Percentiles rank a stretch among this genome's conserved stretches.
phyloP scores from a whole-genome alignment of 1,140 invertebrate genomes.

The Papilio aristodemus region DNA sequence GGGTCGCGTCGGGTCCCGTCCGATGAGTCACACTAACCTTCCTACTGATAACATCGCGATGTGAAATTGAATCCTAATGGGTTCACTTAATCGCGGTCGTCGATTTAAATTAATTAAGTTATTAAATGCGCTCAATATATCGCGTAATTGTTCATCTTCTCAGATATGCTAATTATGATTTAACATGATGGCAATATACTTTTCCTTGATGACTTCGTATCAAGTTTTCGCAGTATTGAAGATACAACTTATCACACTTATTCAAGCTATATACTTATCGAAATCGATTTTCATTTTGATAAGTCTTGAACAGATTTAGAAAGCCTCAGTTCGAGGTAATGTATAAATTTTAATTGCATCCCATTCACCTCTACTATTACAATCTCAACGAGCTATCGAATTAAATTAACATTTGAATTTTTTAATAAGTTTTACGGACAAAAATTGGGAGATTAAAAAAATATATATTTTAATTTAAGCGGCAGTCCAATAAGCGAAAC shows the following conservation, averaged over 20 bases:
- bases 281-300: no score
- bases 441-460: no score
- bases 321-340: no score
- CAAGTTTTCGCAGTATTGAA: not conserved
- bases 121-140: not conserved
- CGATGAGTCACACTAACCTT: not conserved
- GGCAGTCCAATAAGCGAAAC: no score
- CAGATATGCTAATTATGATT: slow-evolving; percentile 7
- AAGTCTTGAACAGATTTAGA: no score
- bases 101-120: slow-evolving; percentile 11
- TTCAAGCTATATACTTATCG: not conserved
- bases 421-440: not conserved
- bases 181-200: not conserved
- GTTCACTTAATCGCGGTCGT: not conserved
- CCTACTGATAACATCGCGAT: slow-evolving; percentile 6
- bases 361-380: not conserved
- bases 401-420: not conserved
- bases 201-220: not conserved
- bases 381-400: not conserved
- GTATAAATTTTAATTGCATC: not conserved
- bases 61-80: slow-evolving; percentile 26
- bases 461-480: no score
- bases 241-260: not conserved
- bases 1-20: slow-evolving; percentile 1
- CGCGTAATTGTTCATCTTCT: not conserved